Evolutionary conservation across 37 sponge, comb jelly and placozoan genomes (phyloP).

Genomic region (Eunapius fragilis): DNA sequence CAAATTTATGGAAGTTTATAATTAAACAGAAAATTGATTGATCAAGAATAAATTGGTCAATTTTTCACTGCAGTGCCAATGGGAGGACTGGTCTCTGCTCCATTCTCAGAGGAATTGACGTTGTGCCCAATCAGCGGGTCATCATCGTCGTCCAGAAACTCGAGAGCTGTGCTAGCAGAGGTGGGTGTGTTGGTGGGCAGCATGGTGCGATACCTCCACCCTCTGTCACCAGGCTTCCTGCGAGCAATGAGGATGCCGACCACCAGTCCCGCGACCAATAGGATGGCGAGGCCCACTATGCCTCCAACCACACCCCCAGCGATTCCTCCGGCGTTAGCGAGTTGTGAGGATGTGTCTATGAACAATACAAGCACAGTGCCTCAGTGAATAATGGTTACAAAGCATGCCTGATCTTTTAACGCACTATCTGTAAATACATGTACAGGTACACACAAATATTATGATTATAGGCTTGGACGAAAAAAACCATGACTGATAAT

Average conservation of each 20-base stretch:
- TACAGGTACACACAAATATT: no score
- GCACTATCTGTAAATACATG: no score
- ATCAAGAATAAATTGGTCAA: no score
- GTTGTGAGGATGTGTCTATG: not conserved
- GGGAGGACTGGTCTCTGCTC: no score
- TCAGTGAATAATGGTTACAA: no score
- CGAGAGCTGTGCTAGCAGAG: not conserved
- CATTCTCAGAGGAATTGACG: not conserved
- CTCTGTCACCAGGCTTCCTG: not conserved
- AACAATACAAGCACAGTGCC: no score
- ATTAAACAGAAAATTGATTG: no score
- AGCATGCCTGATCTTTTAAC: no score
- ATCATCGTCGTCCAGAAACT: not conserved
- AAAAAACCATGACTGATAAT: no score
- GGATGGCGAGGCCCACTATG: not conserved
- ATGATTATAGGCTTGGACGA: no score
- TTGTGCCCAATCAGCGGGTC: not conserved
- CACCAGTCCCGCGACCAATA: not conserved
- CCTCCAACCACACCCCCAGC: not conserved
- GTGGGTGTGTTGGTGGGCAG: not conserved
- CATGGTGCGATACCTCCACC: not conserved
- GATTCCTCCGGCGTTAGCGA: not conserved
- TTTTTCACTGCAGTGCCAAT: no score
- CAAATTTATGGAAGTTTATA: no score
- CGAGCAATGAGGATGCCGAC: not conserved